phyloP scores from a whole-genome alignment of 2,113 vertebrate genomes.

The Pachypanchax playfairii region DNA sequence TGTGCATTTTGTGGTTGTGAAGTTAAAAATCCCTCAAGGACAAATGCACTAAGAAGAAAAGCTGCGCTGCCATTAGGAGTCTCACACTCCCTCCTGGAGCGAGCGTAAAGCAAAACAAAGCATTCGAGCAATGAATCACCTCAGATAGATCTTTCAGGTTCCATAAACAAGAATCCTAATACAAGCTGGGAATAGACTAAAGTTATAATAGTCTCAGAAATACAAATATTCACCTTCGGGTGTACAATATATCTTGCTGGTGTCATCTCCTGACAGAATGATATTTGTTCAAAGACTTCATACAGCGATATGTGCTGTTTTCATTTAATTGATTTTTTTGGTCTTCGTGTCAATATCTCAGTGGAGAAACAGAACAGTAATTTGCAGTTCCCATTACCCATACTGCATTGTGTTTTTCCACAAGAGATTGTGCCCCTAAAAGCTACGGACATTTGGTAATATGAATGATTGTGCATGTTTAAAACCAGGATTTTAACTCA shows the following conservation, averaged over 20 bases:
- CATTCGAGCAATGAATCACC: conserved; percentile 70
- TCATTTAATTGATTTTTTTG: conserved; percentile 57
- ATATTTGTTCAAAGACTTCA: conserved; percentile 53
- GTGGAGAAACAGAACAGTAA: conserved; percentile 46
- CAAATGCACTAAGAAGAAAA: conserved; percentile 67
- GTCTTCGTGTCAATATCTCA: conserved; percentile 48
- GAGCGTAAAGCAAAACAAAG: conserved; percentile 65
- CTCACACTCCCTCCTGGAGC: conserved; percentile 47
- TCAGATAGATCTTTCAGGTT: conserved; percentile 64
- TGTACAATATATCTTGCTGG: conserved; percentile 45
- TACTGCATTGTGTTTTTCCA: conserved; percentile 17
- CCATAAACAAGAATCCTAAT: conserved; percentile 67
- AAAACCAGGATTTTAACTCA: conserved; percentile 3
- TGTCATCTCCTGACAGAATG: conserved; percentile 48
- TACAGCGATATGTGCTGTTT: conserved; percentile 46
- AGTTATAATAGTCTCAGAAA: conserved; percentile 65
- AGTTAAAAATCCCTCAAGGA: conserved; percentile 75
- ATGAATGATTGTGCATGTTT: conserved; percentile 30
- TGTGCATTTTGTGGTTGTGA: conserved; percentile 58
- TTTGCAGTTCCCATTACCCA: conserved; percentile 44
- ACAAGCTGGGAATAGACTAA: conserved; percentile 56
- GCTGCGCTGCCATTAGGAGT: conserved; percentile 59
- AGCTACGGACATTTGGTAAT: conserved; percentile 20
- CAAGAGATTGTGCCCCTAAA: conserved; percentile 17
- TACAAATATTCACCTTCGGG: conserved; percentile 69